Evolutionary conservation across 1,140 invertebrate genomes (phyloP), one percentile per base, ranked within the genome.

Genomic region (Drosophila parvula): DNA sequence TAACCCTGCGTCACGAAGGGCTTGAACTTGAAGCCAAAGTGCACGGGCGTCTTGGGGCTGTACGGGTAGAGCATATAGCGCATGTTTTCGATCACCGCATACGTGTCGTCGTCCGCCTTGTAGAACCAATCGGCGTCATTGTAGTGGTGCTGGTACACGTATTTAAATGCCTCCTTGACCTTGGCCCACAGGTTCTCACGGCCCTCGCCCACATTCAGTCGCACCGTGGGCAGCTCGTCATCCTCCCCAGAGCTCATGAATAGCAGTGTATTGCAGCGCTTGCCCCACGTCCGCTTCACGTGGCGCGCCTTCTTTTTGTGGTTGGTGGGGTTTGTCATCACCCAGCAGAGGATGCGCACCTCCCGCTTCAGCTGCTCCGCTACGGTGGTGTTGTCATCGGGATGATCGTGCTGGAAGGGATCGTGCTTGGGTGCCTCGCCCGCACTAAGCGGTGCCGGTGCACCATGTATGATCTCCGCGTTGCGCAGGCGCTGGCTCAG

Each of bases 61-160:
- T 97, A 94, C 1, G 95, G 93, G n/a, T 95, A 94, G 27, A 99
- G 92, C 95, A 98, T 96, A 83, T 96, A 97, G 34, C 97, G 93
- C 28, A 98, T 93, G 92, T 98, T 98, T 92, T 98, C 97, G 2
- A 98, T 94, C 45, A 98, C 94, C n/a, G 98, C 96, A 91, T 97
- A 98, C 8, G 97, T 98, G 90, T 98, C 97, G 92, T 98, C 97
- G 86, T 98, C 97, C 36, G 97, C 97, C 92, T 98, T 99, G 81
- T 98, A 93, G 91, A 98, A 98, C 97, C 97, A 98, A 92, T 98
- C 97, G 16, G 95, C 96, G 68, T 97, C 94, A 75, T 97, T 93
- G 30, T 94, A 92, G 90, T 98, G 95, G 90, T 97, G 93, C 47
- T 96, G 93, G 81, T 97, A 97, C 14, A 97, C 94, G 89, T 98